Conservation (phyloP, 2,113 vertebrate genomes). For the Notarius quadriscutis region DNA sequence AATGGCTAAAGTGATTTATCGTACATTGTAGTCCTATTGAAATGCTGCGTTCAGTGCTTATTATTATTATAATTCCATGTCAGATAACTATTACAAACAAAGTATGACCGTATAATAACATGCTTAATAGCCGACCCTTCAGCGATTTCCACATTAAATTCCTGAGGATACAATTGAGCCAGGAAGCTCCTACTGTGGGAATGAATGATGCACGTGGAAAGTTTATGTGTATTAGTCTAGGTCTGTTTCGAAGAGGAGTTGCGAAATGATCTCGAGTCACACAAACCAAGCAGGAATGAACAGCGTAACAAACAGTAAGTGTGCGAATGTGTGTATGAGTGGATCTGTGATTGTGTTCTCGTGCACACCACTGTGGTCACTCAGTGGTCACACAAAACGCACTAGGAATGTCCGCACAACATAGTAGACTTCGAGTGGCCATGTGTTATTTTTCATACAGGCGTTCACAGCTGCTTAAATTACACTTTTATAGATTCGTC, state of each 20-base stretch:
- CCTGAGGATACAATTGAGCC: constrained; percentile 15
- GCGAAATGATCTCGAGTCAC: constrained; percentile 18
- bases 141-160: constrained; percentile 22
- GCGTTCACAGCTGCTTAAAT: constrained; percentile 63
- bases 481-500: constrained; percentile 64
- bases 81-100: not conserved
- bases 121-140: not conserved
- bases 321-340: not conserved
- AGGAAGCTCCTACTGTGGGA: constrained; percentile 9
- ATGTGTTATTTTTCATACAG: constrained; percentile 62
- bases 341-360: not conserved
- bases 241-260: not conserved
- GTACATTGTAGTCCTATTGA: not conserved
- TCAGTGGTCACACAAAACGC: constrained; percentile 67
- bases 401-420: constrained; percentile 71
- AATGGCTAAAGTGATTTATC: constrained; percentile 7
- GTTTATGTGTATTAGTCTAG: not conserved
- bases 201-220: constrained; percentile 8
- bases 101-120: constrained; percentile 9
- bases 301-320: not conserved
- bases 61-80: not conserved
- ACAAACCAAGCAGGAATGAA: constrained; percentile 30
- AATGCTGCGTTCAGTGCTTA: not conserved
- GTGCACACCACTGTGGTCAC: constrained; percentile 60
- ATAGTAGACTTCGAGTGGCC: constrained; percentile 62